Base-by-base conservation (phyloP, 2,888 invertebrate species). In the Arctia plantaginis region DNA sequence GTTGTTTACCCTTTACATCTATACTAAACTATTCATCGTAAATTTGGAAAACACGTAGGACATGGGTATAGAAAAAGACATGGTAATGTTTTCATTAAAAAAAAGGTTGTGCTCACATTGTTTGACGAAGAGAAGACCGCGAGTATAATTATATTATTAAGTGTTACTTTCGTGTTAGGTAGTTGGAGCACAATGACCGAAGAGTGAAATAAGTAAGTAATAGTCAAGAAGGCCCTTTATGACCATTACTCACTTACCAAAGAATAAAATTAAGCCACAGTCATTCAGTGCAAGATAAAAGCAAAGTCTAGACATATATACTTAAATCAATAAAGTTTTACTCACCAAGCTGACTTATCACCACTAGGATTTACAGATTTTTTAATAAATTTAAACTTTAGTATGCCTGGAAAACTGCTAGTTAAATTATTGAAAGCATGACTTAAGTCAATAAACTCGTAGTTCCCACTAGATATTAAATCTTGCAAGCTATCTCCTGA, bases 381-480 rank as follows among this genome's bases (percentile, higher is more conserved):
- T 76, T 89, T 90, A 23, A 88, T 92, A 77, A 90, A 93, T 75
- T 81, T 75, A 82, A 93, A 93, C 2, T 81, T 82, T 78, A 83
- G 79, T 30, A 62, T 66, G 30, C 84, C 83, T 0, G 90, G 89
- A 91, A 91, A 93, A 82, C 92, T 93, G 27, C 93, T 81, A 7
- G 93, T 91, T 39, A 86, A 44, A 47, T 89, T 87, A 80, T 93
- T 89, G 76, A 92, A 93, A 3, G 89, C 82, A 80, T 92, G 88
- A 41, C 90, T 89, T 69, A 94, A 82, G 82, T 94, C 93, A 74
- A 92, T 85, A 74, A 93, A 92, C 71, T 93, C 92, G 78, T 89
- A 92, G 66, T 87, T 82, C n/a, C 89, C 90, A 77, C 81, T 87
- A 67, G 91, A 90, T 71, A 93, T 80, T 68, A 90, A 73, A 41